These are phyloP conservation scores for Aptenodytes forsteri DNA, from an alignment of 2,113 vertebrate genomes.

Conservation along the genomic window DNA sequence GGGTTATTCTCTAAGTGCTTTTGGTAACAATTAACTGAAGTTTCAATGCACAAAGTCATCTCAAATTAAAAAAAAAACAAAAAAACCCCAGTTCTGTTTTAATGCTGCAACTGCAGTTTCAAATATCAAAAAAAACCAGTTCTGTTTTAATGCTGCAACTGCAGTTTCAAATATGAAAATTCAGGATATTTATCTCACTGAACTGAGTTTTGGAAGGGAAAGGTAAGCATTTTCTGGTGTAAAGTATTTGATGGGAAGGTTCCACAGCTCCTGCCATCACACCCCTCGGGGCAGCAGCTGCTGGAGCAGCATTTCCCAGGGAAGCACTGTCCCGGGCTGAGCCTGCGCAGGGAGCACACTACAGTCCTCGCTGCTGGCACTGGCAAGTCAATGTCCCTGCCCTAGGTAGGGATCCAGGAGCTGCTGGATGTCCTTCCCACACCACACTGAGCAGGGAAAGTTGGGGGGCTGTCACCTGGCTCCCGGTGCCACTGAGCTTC, in stretches of 20 bases:
- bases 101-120: neutral
- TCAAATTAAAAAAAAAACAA: neutral
- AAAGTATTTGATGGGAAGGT: neutral
- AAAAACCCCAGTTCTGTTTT: neutral
- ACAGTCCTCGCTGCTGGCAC: neutral
- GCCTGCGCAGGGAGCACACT: neutral
- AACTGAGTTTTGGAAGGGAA: neutral
- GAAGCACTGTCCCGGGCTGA: rapidly evolving
- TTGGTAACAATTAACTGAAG: neutral
- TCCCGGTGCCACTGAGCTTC: rapidly evolving
- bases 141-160: neutral
- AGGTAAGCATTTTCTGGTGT: neutral
- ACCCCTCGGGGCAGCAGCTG: neutral
- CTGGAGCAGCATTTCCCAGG: neutral
- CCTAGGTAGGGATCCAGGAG: neutral
- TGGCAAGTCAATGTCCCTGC: neutral
- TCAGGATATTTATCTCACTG: neutral
- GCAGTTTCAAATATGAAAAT: neutral
- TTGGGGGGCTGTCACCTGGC: rapidly evolving
- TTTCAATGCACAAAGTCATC: neutral
- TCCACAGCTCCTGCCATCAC: neutral
- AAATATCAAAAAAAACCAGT: too few relatives aligned
- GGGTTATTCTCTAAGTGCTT: neutral
- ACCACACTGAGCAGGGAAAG: rapidly evolving
- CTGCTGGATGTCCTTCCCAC: neutral